phyloP scores from a whole-genome alignment of 2,113 vertebrate species.

The Rynchops niger region DNA sequence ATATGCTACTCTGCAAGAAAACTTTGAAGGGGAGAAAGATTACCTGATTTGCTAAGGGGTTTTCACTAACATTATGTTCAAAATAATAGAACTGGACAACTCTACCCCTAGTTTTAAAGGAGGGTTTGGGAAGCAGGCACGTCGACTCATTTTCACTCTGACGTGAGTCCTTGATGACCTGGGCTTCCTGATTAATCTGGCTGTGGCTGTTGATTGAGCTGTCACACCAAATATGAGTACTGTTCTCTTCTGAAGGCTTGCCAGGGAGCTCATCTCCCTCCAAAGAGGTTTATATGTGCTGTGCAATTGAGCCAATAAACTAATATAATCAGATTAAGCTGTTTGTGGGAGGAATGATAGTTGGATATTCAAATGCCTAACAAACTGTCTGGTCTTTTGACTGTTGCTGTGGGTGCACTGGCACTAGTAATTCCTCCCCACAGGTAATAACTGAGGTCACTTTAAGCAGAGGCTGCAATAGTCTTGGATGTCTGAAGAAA shows the following conservation, averaged over 20 bases:
- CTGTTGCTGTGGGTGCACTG: background rate
- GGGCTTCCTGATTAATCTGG: background rate
- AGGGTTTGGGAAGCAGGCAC: background rate
- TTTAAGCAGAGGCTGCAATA: background rate
- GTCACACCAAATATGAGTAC: accelerated
- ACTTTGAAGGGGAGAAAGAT: background rate
- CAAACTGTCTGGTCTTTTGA: background rate
- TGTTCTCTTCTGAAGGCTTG: background rate
- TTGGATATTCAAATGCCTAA: background rate
- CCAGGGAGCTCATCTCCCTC: background rate
- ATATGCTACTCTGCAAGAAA: background rate
- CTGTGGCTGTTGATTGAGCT: background rate
- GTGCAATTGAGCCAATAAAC: conserved; percentile 8
- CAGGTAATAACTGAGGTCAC: background rate
- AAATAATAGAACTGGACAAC: background rate
- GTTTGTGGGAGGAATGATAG: background rate
- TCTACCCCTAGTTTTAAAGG: background rate
- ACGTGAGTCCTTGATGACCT: background rate
- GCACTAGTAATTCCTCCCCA: background rate
- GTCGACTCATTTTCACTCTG: background rate
- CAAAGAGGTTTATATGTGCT: background rate
- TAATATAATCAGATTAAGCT: background rate
- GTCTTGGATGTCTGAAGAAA: background rate
- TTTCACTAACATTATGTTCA: background rate
- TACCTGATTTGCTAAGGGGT: background rate